Base-by-base conservation (phyloP, 2,888 invertebrate species). In the Hyposoter didymator region DNA sequence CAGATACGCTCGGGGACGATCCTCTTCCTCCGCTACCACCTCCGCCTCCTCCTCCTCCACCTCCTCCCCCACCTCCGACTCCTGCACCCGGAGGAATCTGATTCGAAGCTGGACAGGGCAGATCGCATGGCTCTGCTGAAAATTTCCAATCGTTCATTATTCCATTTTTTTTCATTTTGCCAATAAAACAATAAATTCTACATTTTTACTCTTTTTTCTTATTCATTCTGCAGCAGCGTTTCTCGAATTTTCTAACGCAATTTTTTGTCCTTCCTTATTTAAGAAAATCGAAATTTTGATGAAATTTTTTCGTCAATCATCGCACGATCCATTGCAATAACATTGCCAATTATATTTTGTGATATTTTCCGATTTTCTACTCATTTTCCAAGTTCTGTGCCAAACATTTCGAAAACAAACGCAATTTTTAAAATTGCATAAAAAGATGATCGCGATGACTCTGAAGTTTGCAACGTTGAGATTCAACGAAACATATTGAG, bases 71-170 rank as follows among this genome's bases (percentile, higher is more conserved):
- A 78, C 95, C 95, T 39, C 95, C 95, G 69, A 90, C 92, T 84
- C 91, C 89, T 43, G 90, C 89, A 78, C 91, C 92, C 84, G 91
- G 91, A 82, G 91, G 92, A 87, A 93, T 93, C 90, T 91, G 93
- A 89, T 92, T 92, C 85, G 92, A 91, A 84, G 90, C 92, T 96
- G 97, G 94, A 96, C 96, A 94, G 96, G 97, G 94, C 90, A 97
- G 96, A 93, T 97, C 98, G 95, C 97, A 97, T 95, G 97, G 96
- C 94, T 97, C 97, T 93, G 96, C 96, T 96, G 94, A 78, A 94
- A 95, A 87, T 86, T 87, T 62, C 14, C 35, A 72, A 72, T 59
- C 28, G 59, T 12, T 59, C 28, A 73, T 52, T 43, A 43, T 74
- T 52, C 55, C 28, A n/a, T n/a, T 70, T 43, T 19, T 28, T 39